Base-by-base conservation (phyloP, 2,888 invertebrate species). In the Sthenelais limicola region DNA sequence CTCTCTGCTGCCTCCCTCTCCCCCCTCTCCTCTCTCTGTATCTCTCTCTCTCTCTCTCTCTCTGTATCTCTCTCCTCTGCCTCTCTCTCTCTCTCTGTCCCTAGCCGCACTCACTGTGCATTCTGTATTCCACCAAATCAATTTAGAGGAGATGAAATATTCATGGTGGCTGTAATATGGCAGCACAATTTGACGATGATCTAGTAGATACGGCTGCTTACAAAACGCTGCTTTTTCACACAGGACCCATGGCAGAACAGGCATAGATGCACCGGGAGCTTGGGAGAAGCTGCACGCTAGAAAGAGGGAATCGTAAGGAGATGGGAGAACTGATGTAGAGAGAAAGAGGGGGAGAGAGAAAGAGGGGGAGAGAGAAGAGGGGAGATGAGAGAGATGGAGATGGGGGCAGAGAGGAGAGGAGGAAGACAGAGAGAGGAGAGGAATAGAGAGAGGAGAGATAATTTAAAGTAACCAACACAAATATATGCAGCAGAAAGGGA, bases 91-190 rank as follows among this genome's bases (percentile, higher is more conserved):
- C 24, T 15, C 3, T 26, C 52, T 28, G 52, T 28, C 52, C n/a
- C 1, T 12, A 12, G 52, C 2, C 24, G 12, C 3, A 9, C 15
- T 26, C 26, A 52, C 52, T 30, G 62, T 62, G 62, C 62, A 62
- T 62, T 62, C 35, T 43, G 43, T 62, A 35, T 62, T 62, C 38
- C 38, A 38, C 3, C 62, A 62, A 62, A 62, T 62, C 62, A 62
- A 62, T 62, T 62, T 62, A 62, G 38, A 15, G n/a, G 24, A 38
- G 21, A 38, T 62, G 62, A 62, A 62, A 62, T 62, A 62, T 62
- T 62, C 62, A 62, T 62, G 62, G 62, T 62, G 62, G 35, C 38
- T 38, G 62, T 62, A 62, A 62, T 62, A 62, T 38, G 43, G 62
- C 62, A 24, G 4, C 62, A 62, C 38, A 12, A 26, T 24, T 33